These are phyloP conservation scores for Tiaroga cobitis DNA, from an alignment of 2,797 vertebrate species.

Conservation along the genomic window DNA sequence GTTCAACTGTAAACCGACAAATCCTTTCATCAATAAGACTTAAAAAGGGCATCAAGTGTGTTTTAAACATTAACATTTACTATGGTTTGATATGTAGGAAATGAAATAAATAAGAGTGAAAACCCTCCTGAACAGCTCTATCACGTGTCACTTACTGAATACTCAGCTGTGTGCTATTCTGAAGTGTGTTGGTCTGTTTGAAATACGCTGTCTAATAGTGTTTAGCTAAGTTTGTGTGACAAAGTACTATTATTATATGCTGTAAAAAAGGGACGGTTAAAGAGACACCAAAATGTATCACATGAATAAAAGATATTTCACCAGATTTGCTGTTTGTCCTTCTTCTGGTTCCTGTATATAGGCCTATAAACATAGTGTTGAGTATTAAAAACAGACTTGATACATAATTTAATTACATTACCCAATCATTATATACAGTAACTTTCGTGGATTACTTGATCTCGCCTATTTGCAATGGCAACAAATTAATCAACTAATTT, in stretches of 20 bases:
- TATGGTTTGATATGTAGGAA: slow-evolving; percentile 69
- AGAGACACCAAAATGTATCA: slow-evolving; percentile 86
- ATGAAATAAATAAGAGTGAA: slow-evolving; percentile 70
- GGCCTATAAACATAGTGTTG: not conserved
- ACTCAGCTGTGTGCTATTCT: slow-evolving; percentile 87
- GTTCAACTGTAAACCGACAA: slow-evolving; percentile 58
- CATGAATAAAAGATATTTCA: slow-evolving; percentile 90
- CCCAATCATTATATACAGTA: not conserved
- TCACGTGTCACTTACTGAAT: slow-evolving; percentile 83
- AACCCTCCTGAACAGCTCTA: slow-evolving; percentile 71
- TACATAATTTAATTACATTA: not conserved
- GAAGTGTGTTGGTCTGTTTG: slow-evolving; percentile 86
- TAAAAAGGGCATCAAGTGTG: slow-evolving; percentile 70
- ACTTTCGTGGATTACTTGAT: not conserved
- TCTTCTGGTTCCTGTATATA: not conserved
- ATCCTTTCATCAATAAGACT: slow-evolving; percentile 68
- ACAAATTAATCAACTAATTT: not conserved
- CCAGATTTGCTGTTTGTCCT: slow-evolving; percentile 65
- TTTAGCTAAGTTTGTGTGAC: slow-evolving; percentile 92
- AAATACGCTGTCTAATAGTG: slow-evolving; percentile 91
- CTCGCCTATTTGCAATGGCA: not conserved
- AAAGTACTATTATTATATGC: slow-evolving; percentile 88
- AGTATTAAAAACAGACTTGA: not conserved
- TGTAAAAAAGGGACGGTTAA: slow-evolving; percentile 85
- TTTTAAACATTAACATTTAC: slow-evolving; percentile 71